Conservation (phyloP, 2,888 invertebrate genomes). For the Coremacera marginata region DNA sequence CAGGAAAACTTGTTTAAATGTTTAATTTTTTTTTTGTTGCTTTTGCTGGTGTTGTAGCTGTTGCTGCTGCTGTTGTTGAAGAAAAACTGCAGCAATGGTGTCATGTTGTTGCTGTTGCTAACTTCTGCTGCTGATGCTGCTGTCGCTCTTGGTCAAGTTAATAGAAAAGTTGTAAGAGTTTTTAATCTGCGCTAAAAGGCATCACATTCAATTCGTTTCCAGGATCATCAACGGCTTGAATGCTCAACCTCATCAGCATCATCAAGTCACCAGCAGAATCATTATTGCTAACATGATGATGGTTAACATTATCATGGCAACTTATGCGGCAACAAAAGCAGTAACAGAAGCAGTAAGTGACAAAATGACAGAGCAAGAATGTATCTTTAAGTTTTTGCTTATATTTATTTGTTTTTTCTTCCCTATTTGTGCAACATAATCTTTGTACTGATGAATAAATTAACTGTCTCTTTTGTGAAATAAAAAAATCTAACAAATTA, state of each 20-base stretch:
- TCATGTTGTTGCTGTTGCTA: neutral
- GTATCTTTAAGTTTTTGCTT: too few relatives aligned
- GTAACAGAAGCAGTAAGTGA: neutral
- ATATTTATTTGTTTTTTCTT: too few relatives aligned
- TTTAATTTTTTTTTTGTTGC: neutral
- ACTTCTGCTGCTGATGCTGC: neutral
- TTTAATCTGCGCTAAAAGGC: constrained; percentile 56
- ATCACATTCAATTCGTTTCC: constrained; percentile 57
- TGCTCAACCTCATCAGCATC: constrained; percentile 47
- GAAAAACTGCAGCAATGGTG: neutral
- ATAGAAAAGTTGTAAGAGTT: constrained; percentile 40
- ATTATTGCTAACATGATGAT: neutral
- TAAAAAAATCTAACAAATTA: too few relatives aligned
- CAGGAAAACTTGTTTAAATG: constrained; percentile 7
- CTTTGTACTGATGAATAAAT: too few relatives aligned
- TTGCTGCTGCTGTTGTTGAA: constrained; percentile 9
- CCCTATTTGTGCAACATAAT: too few relatives aligned
- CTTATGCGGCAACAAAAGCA: neutral
- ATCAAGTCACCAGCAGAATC: constrained; percentile 38
- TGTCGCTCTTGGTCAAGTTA: constrained; percentile 30
- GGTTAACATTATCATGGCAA: neutral
- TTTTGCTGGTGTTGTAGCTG: neutral
- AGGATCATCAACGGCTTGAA: constrained; percentile 31
- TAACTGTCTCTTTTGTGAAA: too few relatives aligned
- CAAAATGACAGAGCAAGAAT: too few relatives aligned